Evolutionary conservation across 2,797 vertebrate species (phyloP).

Genomic region (Lepilemur septentrionalis): DNA sequence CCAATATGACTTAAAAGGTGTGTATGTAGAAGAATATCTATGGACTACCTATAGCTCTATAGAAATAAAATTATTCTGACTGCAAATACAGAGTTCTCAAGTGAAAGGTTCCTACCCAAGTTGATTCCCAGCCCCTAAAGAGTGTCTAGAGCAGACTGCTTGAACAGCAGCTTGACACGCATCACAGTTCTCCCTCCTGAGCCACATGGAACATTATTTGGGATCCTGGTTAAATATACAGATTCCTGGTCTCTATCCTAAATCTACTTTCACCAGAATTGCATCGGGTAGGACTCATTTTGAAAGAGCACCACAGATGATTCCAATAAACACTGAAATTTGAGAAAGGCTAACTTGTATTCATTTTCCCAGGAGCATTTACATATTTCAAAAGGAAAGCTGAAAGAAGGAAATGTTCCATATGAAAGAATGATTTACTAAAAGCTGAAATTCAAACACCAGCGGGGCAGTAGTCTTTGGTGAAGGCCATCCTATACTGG

Average conservation of each 20-base stretch:
- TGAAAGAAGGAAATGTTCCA: not conserved
- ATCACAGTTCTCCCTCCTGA: not conserved
- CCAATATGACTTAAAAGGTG: not conserved
- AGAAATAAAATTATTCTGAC: not conserved
- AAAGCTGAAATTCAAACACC: not conserved
- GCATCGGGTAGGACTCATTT: not conserved
- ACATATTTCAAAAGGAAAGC: not conserved
- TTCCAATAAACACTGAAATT: constrained; percentile 17
- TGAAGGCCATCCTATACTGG: not conserved
- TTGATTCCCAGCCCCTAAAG: not conserved
- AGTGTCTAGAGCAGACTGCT: not conserved
- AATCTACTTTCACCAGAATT: not conserved
- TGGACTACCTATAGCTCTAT: not conserved
- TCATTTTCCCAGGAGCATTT: constrained; percentile 39
- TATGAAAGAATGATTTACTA: not conserved
- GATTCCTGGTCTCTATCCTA: not conserved
- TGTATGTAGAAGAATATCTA: not conserved
- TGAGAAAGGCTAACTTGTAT: not conserved
- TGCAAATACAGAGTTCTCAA: not conserved
- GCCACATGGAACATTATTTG: not conserved
- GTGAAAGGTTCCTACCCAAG: not conserved
- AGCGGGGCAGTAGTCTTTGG: not conserved
- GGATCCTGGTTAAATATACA: not conserved
- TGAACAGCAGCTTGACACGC: not conserved
- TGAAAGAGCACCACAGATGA: not conserved